Evolutionary conservation across 2,888 invertebrate genomes (phyloP).

Genomic region (Aproaerema taeniolella): DNA sequence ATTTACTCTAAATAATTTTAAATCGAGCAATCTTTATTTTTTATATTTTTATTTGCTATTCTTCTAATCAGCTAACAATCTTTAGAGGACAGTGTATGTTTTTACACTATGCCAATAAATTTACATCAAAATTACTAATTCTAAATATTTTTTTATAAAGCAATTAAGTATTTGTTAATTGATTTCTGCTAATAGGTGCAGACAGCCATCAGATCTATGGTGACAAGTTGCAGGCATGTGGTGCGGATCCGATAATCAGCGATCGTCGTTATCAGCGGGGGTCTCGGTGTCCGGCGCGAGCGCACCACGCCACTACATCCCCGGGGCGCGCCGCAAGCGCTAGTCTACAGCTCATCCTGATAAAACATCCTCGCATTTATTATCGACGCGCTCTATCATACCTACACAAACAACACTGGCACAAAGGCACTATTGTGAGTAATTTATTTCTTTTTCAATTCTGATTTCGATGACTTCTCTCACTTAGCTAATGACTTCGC

Average conservation of each 20-base stretch:
- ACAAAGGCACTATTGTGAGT: conserved; percentile 13
- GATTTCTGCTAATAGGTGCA: conserved; percentile 7
- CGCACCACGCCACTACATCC: conserved; percentile 43
- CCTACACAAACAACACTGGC: conserved; percentile 18
- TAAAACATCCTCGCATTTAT: conserved; percentile 19
- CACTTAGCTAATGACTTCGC: not conserved
- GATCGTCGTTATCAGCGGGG: conserved; percentile 58
- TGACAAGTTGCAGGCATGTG: conserved; percentile 8
- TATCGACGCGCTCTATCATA: conserved; percentile 17
- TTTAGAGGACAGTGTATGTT: too few relatives aligned
- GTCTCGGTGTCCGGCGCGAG: conserved; percentile 52
- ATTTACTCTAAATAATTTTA: too few relatives aligned
- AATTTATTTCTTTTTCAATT: conserved; percentile 9
- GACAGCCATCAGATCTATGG: not conserved
- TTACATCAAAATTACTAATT: too few relatives aligned
- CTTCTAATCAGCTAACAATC: too few relatives aligned
- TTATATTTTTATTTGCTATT: too few relatives aligned
- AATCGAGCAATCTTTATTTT: too few relatives aligned
- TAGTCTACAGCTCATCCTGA: conserved; percentile 39
- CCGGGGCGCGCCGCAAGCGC: conserved; percentile 48
- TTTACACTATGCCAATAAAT: too few relatives aligned
- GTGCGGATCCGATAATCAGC: conserved; percentile 48
- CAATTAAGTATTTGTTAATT: too few relatives aligned
- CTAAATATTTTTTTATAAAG: too few relatives aligned
- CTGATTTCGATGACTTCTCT: not conserved